phyloP scores from a whole-genome alignment of 1,140 invertebrate species.

The Drosophila punjabiensis region DNA sequence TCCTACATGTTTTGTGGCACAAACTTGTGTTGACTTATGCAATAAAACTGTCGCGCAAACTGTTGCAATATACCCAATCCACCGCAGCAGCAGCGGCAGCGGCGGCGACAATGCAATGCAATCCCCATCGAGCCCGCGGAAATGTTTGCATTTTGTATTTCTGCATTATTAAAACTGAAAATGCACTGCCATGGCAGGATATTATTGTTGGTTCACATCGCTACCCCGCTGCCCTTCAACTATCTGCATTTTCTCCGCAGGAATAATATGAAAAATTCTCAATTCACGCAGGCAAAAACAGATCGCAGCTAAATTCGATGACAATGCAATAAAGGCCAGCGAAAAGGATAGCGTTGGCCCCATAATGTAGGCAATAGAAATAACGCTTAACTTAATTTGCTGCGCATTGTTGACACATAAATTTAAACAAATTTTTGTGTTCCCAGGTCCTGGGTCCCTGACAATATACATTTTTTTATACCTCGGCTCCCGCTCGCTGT shows the following conservation, averaged over 20 bases:
- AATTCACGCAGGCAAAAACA: constrained; percentile 55
- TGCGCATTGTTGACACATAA: constrained; percentile 77
- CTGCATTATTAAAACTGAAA: constrained; percentile 84
- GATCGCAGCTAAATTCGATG: constrained; percentile 50
- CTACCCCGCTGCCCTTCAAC: background rate
- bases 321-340: constrained; percentile 61
- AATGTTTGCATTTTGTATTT: constrained; percentile 83
- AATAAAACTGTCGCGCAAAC: constrained; percentile 83
- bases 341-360: constrained; percentile 41
- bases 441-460: background rate
- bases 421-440: constrained; percentile 66
- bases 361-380: constrained; percentile 78
- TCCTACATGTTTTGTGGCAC: constrained; percentile 70
- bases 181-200: constrained; percentile 59
- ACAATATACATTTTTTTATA: constrained; percentile 46
- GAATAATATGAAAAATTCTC: constrained; percentile 77
- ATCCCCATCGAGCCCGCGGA: constrained; percentile 63
- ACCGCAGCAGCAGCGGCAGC: constrained; percentile 10
- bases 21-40: constrained; percentile 83
- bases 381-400: constrained; percentile 77
- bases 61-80: constrained; percentile 67
- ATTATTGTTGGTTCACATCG: constrained; percentile 42
- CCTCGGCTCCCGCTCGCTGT: constrained; percentile 10
- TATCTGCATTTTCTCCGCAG: constrained; percentile 12
- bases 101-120: constrained; percentile 24